Conservation (phyloP, 2,888 invertebrate genomes). For the Peribatodes rhomboidaria region DNA sequence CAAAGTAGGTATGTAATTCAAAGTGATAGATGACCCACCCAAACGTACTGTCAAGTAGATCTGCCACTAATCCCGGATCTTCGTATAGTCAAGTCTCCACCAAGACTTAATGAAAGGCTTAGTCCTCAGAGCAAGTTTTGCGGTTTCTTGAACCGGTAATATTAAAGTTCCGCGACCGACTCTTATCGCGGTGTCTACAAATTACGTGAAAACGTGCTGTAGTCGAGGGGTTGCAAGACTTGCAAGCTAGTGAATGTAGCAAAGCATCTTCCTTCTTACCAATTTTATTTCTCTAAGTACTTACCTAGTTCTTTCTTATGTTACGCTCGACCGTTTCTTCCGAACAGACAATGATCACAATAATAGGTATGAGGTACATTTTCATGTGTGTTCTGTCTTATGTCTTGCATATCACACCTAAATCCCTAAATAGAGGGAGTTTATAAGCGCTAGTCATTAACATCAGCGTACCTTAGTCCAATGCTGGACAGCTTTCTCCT, state of each 20-base stretch:
- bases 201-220: slow-evolving; percentile 25
- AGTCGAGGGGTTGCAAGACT: slow-evolving; percentile 5
- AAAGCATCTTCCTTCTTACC: no score
- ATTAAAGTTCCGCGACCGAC: slow-evolving; percentile 34
- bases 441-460: no score
- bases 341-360: no score
- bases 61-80: slow-evolving; percentile 18
- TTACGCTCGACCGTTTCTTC: no score
- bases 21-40: slow-evolving; percentile 2
- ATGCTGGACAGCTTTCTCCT: no score
- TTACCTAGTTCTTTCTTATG: no score
- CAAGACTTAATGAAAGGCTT: slow-evolving; percentile 25
- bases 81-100: slow-evolving; percentile 4
- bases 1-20: neutral
- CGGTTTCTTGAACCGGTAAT: slow-evolving; percentile 39
- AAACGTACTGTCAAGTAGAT: slow-evolving; percentile 19
- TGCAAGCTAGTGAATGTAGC: neutral
- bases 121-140: slow-evolving; percentile 30
- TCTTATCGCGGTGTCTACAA: slow-evolving; percentile 33
- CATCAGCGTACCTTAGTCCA: no score
- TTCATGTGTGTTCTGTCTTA: no score
- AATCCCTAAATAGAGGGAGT: no score
- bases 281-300: no score
- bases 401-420: no score
- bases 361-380: no score